phyloP scores from a whole-genome alignment of 2,888 invertebrate genomes.

The Agelastica alni region DNA sequence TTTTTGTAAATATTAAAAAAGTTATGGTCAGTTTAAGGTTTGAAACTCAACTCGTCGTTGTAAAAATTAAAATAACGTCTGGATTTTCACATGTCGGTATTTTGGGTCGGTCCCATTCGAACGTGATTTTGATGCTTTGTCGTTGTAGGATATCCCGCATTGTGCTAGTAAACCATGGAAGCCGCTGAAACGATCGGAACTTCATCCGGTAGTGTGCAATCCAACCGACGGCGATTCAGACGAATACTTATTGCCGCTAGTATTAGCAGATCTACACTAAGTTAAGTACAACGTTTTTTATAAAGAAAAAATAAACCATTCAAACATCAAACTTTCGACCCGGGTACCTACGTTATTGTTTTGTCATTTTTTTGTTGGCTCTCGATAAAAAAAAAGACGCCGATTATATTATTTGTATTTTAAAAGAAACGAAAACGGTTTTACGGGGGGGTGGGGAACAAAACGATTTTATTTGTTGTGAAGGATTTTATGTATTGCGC shows the following conservation, averaged over 20 bases:
- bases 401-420: background rate
- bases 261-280: slow-evolving; percentile 61
- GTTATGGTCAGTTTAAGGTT: background rate
- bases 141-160: slow-evolving; percentile 61
- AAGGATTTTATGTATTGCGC: slow-evolving; percentile 12
- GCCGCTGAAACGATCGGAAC: slow-evolving; percentile 58
- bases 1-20: background rate
- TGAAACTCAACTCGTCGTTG: no score
- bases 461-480: slow-evolving; percentile 19
- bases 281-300: slow-evolving; percentile 44
- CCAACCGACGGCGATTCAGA: slow-evolving; percentile 61
- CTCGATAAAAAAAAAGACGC: slow-evolving; percentile 2
- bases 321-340: slow-evolving; percentile 31
- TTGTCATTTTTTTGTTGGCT: slow-evolving; percentile 12
- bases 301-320: slow-evolving; percentile 30
- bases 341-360: slow-evolving; percentile 12
- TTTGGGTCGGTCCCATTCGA: no score
- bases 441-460: slow-evolving; percentile 19
- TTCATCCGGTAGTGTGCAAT: slow-evolving; percentile 62
- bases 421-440: no score
- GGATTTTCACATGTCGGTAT: background rate
- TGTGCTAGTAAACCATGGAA: slow-evolving; percentile 63
- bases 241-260: slow-evolving; percentile 63
- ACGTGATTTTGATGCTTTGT: no score
- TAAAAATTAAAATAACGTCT: background rate